These are phyloP conservation scores for Antheraea assamensis DNA, from an alignment of 2,888 invertebrate species.

Conservation along the genomic window DNA sequence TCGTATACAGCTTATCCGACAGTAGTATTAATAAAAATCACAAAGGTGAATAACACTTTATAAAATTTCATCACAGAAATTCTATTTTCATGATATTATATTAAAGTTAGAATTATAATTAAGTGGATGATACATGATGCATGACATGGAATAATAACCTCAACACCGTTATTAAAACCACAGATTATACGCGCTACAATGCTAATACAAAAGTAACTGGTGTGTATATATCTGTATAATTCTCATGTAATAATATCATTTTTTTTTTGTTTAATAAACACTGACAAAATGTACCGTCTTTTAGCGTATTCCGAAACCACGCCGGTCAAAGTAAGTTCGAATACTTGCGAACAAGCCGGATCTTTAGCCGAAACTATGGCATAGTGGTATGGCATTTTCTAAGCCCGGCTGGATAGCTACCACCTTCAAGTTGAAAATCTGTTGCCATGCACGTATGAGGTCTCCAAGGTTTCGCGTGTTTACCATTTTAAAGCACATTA, in stretches of 20 bases:
- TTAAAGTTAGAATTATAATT: constrained; percentile 32
- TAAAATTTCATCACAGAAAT: background rate
- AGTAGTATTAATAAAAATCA: background rate
- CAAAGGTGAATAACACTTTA: constrained; percentile 6
- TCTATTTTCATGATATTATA: constrained; percentile 23
- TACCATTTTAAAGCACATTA: no score
- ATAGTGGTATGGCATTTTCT: no score
- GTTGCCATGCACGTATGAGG: no score
- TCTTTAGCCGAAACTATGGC: no score
- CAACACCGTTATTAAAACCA: constrained; percentile 25
- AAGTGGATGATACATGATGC: constrained; percentile 33
- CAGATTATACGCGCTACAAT: background rate
- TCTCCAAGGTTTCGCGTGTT: no score
- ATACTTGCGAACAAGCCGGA: no score
- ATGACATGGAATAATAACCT: constrained; percentile 47
- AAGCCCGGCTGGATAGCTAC: no score
- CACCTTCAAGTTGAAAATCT: no score
- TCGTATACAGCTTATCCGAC: constrained; percentile 3
- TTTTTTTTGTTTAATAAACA: no score
- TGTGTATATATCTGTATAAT: constrained; percentile 4
- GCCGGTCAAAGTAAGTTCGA: no score
- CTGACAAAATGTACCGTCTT: no score
- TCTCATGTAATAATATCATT: background rate
- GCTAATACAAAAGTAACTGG: background rate
- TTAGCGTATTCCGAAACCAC: no score